Evolutionary conservation across 2,113 vertebrate species (phyloP), one percentile per base, ranked within the genome.

Genomic region (Amphiprion ocellaris): DNA sequence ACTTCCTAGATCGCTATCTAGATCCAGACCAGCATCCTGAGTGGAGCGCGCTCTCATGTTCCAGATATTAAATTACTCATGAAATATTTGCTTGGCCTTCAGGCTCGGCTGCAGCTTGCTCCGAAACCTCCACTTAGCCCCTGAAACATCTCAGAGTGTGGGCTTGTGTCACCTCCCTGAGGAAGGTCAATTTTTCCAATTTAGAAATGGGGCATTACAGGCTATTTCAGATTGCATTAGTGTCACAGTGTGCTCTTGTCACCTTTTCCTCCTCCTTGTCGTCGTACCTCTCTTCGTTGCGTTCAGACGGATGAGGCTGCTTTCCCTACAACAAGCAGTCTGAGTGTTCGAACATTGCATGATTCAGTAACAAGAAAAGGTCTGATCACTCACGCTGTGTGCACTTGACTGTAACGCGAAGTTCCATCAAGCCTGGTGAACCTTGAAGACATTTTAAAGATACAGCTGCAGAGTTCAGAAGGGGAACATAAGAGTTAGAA

Each of bases 21-120:
- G 84, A 89, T 89, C 87, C 59, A 70, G 80, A 88, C 81, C 83
- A 74, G 75, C 85, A 76, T 92, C 87, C 85, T 86, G 89, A 87
- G 84, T 79, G 74, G 73, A 87, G 82, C 81, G 33, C 69, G 56
- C 79, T 83, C 88, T 92, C 91, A 89, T 94, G 94, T 94, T 94
- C 94, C 91, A 95, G 90, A 94, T 95, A 95, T 93, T 94, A 93
- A 95, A 95, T 95, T 95, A 95, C 94, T 95, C 94, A 95, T 94
- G 89, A 95, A 95, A 94, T 92, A 95, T 94, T 94, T 91, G 89
- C 88, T 74, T 77, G 83, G 90, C 91, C 94, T 92, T 79, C 84
- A 78, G 91, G 92, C 91, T 90, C 77, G 28, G 61, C 87, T 81
- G 82, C 84, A 87, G 87, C 88, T 73, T 85, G 81, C 85, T 89